phyloP scores from a whole-genome alignment of 2,113 vertebrate genomes.

The Chloropsis cyanopogon region DNA sequence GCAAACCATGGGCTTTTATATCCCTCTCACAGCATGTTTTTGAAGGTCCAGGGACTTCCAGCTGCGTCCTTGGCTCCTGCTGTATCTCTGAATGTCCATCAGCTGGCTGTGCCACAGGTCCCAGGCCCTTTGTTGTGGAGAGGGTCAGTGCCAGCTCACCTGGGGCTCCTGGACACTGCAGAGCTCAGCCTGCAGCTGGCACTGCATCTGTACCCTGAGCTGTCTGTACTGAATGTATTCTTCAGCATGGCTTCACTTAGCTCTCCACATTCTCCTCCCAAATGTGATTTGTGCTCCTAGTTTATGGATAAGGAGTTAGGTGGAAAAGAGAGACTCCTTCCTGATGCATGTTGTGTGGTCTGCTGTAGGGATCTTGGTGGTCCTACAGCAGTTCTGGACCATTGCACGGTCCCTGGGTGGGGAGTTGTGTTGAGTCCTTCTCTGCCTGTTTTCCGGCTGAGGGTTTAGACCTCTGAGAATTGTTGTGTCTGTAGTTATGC shows the following conservation, averaged over 20 bases:
- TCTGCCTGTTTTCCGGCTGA: neutral
- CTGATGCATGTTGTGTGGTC: neutral
- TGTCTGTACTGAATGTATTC: neutral
- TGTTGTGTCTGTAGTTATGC: rapidly evolving
- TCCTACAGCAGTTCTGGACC: neutral
- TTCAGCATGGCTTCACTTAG: neutral
- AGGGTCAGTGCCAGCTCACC: neutral
- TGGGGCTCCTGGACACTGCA: neutral
- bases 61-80: neutral
- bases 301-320: neutral
- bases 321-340: neutral
- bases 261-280: neutral
- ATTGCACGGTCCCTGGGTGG: rapidly evolving
- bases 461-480: neutral
- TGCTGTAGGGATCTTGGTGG: neutral
- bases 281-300: neutral
- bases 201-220: neutral
- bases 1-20: neutral
- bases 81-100: neutral
- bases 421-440: neutral
- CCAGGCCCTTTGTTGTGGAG: neutral
- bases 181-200: neutral
- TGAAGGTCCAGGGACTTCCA: neutral
- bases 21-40: neutral
- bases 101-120: neutral